Evolutionary conservation across 2,113 vertebrate species (phyloP).

Genomic region (Coracopsis vasa): DNA sequence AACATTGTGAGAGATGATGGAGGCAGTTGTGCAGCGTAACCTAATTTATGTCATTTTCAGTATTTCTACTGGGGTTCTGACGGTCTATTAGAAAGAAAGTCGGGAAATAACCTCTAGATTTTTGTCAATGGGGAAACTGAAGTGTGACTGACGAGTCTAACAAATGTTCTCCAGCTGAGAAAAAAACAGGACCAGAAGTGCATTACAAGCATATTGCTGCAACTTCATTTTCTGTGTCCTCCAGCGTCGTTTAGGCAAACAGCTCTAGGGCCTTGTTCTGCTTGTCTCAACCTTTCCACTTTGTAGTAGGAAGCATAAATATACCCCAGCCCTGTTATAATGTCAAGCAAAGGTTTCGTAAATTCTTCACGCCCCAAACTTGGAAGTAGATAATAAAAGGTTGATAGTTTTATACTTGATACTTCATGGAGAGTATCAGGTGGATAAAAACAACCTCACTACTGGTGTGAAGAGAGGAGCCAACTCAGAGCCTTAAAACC

Average conservation of each 20-base stretch:
- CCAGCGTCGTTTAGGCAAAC: not conserved
- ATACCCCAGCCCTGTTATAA: not conserved
- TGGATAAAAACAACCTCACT: not conserved
- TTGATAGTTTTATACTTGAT: not conserved
- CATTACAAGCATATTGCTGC: not conserved
- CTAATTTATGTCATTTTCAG: not conserved
- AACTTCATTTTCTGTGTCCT: not conserved
- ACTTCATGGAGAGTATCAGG: not conserved
- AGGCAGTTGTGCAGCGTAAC: not conserved
- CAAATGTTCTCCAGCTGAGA: not conserved
- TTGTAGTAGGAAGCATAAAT: not conserved
- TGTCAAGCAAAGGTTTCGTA: not conserved
- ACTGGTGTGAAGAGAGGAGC: not conserved
- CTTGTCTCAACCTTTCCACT: not conserved
- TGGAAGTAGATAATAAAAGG: not conserved
- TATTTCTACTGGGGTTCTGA: not conserved
- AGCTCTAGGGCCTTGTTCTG: not conserved
- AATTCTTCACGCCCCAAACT: not conserved
- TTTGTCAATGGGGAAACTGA: not conserved
- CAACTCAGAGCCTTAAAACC: not conserved
- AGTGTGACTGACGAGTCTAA: not conserved
- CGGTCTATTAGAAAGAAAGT: not conserved
- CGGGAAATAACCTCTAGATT: not conserved
- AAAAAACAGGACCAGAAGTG: not conserved
- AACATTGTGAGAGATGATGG: not conserved